Conservation (phyloP, 2,797 vertebrate species). For the Bufotes viridis region DNA sequence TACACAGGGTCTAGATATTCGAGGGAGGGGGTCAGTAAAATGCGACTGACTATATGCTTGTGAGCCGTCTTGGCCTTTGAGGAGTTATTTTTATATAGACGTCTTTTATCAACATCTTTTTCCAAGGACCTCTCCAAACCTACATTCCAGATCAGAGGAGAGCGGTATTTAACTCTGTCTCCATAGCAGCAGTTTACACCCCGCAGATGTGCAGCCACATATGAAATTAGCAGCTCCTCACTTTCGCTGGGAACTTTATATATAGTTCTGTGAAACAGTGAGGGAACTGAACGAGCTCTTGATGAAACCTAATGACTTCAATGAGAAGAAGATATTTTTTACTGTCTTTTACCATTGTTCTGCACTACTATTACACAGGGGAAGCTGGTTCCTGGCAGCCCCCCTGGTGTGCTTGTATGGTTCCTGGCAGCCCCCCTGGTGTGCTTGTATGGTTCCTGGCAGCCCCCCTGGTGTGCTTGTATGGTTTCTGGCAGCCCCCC, state of each 20-base stretch:
- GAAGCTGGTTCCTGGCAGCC: not conserved
- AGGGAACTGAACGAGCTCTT: not conserved
- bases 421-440: not conserved
- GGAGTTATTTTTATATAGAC: constrained; percentile 45
- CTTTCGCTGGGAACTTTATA: not conserved
- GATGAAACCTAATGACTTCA: not conserved
- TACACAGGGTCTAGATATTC: too few relatives aligned
- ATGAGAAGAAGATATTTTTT: not conserved
- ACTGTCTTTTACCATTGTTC: not conserved
- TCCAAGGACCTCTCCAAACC: constrained; percentile 46
- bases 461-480: not conserved
- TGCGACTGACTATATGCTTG: not conserved
- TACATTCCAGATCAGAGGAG: constrained; percentile 32
- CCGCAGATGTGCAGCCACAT: constrained; percentile 31
- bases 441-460: too few relatives aligned
- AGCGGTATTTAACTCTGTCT: constrained; percentile 49
- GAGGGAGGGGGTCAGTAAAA: too few relatives aligned
- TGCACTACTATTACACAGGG: not conserved
- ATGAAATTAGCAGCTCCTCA: constrained; percentile 28
- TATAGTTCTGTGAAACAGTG: not conserved
- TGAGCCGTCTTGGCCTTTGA: not conserved
- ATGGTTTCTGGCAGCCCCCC: not conserved
- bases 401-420: too few relatives aligned
- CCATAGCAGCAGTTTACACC: constrained; percentile 32
- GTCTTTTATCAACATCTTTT: constrained; percentile 44